A percentile compares a stretch with the other conserved stretches of the same genome.
phyloP scores from a whole-genome alignment of 2,888 invertebrate genomes.

The Stegophylla sp. region DNA sequence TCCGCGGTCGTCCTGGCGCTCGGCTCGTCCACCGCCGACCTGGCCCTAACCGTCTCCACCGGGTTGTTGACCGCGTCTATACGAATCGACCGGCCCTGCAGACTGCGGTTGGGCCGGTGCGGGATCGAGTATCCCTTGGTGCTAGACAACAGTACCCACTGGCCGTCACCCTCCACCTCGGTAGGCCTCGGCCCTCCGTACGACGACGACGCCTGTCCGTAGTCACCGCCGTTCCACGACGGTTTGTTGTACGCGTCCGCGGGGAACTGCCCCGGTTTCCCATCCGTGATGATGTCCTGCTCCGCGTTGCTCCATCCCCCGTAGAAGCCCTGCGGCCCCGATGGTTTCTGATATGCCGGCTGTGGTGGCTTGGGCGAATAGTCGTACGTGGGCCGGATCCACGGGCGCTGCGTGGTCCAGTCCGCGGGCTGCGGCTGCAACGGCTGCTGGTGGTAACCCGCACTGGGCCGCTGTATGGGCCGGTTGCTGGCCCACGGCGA shows the following conservation, averaged over 20 bases:
- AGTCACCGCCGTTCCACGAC: constrained; percentile 54
- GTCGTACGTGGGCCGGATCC: constrained; percentile 64
- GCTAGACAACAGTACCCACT: constrained; percentile 79
- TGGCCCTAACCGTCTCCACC: constrained; percentile 6
- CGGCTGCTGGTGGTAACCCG: constrained; percentile 34
- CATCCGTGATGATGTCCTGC: constrained; percentile 69
- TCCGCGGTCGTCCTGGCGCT: constrained; percentile 61
- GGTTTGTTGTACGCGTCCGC: constrained; percentile 64
- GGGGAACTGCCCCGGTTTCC: constrained; percentile 69
- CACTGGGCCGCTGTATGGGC: constrained; percentile 44
- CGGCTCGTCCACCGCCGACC: constrained; percentile 12
- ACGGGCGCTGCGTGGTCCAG: constrained; percentile 66
- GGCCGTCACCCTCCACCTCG: constrained; percentile 71
- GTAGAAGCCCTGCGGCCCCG: constrained; percentile 20
- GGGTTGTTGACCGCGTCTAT: constrained; percentile 62
- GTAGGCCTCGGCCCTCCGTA: constrained; percentile 62
- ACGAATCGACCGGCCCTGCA: constrained; percentile 66
- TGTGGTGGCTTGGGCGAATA: constrained; percentile 61
- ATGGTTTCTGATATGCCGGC: constrained; percentile 50
- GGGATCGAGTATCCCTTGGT: constrained; percentile 76
- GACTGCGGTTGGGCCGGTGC: constrained; percentile 64
- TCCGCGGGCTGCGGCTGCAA: constrained; percentile 63
- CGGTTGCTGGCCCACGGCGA: constrained; percentile 59
- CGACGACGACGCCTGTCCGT: constrained; percentile 43
- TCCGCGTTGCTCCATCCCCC: constrained; percentile 61